These are phyloP conservation scores for Schizaphis graminum DNA, from an alignment of 2,888 invertebrate genomes.

Conservation along the genomic window DNA sequence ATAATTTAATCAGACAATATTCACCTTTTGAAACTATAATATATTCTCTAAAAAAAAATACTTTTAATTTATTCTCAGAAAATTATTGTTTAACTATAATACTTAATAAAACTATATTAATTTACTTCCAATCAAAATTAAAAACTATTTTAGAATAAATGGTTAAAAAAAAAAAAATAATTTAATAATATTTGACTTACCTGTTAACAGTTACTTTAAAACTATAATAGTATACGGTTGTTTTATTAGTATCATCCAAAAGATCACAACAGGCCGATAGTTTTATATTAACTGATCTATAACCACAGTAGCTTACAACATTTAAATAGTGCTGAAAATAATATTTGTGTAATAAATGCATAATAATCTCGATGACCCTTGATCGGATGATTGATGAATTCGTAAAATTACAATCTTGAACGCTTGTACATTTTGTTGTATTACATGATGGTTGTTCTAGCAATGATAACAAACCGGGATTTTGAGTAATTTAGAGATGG, in stretches of 20 bases:
- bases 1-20: neutral
- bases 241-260: neutral
- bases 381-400: neutral
- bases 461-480: neutral
- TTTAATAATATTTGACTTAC: constrained; percentile 21
- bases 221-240: neutral
- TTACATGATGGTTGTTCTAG: neutral
- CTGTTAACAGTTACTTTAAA: neutral
- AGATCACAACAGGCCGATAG: neutral
- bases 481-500: neutral
- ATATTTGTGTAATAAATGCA: neutral
- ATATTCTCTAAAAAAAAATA: neutral
- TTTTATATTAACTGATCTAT: neutral
- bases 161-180: neutral
- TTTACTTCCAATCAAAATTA: neutral
- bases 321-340: constrained; percentile 26
- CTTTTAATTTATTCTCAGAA: neutral
- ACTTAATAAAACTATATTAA: neutral
- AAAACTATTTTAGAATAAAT: neutral
- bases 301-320: neutral
- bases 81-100: neutral
- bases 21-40: neutral
- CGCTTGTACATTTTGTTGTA: neutral
- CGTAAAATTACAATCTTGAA: neutral
- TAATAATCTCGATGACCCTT: constrained; percentile 9